Evolutionary conservation across 1,140 invertebrate species (phyloP), one percentile per base, ranked within the genome.

Genomic region (Centruroides sculpturatus): DNA sequence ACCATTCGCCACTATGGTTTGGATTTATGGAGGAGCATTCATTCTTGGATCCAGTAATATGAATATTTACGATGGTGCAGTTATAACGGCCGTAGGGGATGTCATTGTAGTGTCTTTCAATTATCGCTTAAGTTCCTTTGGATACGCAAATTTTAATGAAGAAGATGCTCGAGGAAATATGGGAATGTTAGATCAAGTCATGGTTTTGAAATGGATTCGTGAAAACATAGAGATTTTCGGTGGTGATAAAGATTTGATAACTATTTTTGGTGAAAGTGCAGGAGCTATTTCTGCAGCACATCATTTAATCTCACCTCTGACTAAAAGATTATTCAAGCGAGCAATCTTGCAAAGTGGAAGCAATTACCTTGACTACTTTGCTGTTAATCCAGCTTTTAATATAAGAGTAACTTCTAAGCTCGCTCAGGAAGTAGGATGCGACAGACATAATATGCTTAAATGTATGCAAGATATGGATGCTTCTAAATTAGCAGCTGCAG

Each of bases 71-170:
- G 57, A 92, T 73, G 88, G 86, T 0, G 84, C 89, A 67, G 85
- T 90, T 64, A 82, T 92, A 78, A 84, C 87, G 23, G 84, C 83
- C 9, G 82, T 82, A 23, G 85, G 84, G 73, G 76, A 77, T 52
- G 68, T 80, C 23, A 73, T 80, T n/a, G 73, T 80, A 0, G 73
- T 81, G 36, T 78, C 76, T 3, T 69, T 79, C 7, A 80, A 80
- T 66, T 80, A 80, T 66, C 69, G 79, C 50, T 70, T 80, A 69
- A 68, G 77, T 5, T 64, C 73, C 7, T 71, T 77, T 49, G 75
- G 75, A 58, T 60, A 59, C 48, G 23, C 64, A 4, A 61, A 61
- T 56, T 11, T 50, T 9, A 54, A 50, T 11, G 49, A 11, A 5
- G 47, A 35, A 47, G 55, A 63, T 12, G 68, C 66, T n/a, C 69